Evolutionary conservation across 2,888 invertebrate genomes (phyloP).

Genomic region (Drosophila eohydei): DNA sequence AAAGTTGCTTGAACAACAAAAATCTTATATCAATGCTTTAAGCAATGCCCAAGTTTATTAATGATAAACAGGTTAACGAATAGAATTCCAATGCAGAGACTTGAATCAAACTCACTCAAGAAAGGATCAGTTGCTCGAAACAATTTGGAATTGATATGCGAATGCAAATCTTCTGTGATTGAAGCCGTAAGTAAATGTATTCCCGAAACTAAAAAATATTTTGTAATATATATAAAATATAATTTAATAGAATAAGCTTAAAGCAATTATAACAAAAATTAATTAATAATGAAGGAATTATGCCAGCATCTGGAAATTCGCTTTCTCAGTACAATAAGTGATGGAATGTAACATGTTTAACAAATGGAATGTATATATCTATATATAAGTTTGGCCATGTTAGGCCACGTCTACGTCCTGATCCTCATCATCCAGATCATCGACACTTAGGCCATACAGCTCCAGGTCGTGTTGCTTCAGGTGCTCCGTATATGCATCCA

Average conservation of each 20-base stretch:
- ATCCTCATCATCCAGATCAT: constrained; percentile 64
- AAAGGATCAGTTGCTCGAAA: neutral
- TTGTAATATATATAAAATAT: neutral
- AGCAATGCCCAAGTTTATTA: neutral
- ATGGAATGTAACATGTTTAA: constrained; percentile 7
- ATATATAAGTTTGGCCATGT: neutral
- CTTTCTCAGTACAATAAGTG: neutral
- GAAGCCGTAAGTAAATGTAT: neutral
- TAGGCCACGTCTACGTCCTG: constrained; percentile 70
- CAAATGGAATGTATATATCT: constrained; percentile 7
- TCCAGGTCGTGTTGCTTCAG: constrained; percentile 80
- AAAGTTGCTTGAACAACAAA: too few species aligned
- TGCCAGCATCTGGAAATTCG: neutral
- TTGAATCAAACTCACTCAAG: neutral
- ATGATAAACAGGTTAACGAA: neutral
- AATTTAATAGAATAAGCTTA: neutral
- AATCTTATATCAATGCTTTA: too few species aligned
- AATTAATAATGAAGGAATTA: constrained; percentile 20
- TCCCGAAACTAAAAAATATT: neutral
- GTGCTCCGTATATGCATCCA: constrained; percentile 82
- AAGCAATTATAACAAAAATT: constrained; percentile 12
- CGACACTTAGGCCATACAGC: constrained; percentile 62
- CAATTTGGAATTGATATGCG: neutral
- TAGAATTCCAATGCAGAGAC: neutral
- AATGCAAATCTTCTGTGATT: neutral